Conservation (phyloP, 2,888 invertebrate species). For the Cacoxenus indagator region DNA sequence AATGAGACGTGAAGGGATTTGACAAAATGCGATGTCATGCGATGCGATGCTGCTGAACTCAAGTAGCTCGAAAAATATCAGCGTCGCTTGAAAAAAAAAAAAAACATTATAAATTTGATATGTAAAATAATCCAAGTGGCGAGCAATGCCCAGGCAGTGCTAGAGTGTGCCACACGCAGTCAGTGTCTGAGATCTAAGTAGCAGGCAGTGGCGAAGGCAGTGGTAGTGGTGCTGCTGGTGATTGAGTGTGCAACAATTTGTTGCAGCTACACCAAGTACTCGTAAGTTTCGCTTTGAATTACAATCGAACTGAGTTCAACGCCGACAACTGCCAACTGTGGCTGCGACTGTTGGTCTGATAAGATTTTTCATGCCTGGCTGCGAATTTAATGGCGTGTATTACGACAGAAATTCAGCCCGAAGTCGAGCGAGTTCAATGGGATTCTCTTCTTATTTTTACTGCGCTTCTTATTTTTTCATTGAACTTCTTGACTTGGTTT, state of each 20-base stretch:
- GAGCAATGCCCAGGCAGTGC: too few relatives aligned
- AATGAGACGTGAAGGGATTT: not conserved
- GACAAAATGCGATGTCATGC: not conserved
- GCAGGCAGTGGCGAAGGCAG: not conserved
- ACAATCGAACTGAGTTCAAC: not conserved
- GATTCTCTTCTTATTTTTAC: not conserved
- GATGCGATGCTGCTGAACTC: not conserved
- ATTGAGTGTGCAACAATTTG: constrained; percentile 4
- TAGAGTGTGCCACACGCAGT: constrained; percentile 2
- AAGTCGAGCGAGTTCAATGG: not conserved
- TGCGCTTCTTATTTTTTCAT: not conserved
- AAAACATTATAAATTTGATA: not conserved
- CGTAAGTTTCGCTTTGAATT: not conserved
- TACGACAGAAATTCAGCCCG: not conserved
- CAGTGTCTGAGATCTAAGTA: not conserved
- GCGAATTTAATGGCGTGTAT: constrained; percentile 2
- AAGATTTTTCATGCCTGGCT: constrained; percentile 5
- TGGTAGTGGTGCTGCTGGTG: not conserved
- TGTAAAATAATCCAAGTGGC: not conserved
- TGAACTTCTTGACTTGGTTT: not conserved
- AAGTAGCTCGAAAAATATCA: constrained; percentile 6
- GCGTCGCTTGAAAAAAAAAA: not conserved
- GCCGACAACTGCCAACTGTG: not conserved
- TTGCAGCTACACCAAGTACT: not conserved
- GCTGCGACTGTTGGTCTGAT: not conserved